Conservation (phyloP, 2,113 vertebrate species). For the Todiramphus chloris region DNA sequence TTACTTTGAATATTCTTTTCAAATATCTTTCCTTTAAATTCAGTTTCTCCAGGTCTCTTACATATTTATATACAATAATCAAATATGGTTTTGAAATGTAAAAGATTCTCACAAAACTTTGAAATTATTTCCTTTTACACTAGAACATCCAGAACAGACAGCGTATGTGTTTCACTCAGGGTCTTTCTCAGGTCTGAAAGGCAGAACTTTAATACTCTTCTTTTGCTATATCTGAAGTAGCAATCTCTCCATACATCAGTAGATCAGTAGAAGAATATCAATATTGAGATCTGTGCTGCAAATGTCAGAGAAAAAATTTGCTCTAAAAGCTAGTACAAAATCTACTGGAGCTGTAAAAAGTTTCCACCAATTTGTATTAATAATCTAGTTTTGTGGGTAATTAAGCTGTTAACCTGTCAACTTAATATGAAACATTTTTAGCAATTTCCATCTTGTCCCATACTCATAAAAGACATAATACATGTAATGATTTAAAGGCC, state of each 20-base stretch:
- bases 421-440: neutral
- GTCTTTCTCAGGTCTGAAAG: neutral
- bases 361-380: neutral
- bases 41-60: neutral
- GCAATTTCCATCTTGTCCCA: neutral
- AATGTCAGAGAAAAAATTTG: neutral
- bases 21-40: neutral
- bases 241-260: neutral
- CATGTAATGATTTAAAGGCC: neutral
- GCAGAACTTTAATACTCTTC: neutral
- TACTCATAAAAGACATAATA: neutral
- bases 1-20: neutral
- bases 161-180: neutral
- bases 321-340: neutral
- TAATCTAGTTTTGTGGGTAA: neutral
- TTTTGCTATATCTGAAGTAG: neutral
- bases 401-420: neutral
- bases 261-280: neutral
- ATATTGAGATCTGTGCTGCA: neutral
- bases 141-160: neutral
- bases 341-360: neutral
- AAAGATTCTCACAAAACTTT: neutral
- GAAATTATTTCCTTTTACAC: neutral
- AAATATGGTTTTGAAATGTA: neutral
- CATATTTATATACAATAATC: slow-evolving; percentile 18